These are phyloP conservation scores for Rhagium mordax DNA, from an alignment of 2,888 invertebrate genomes.

Conservation along the genomic window DNA sequence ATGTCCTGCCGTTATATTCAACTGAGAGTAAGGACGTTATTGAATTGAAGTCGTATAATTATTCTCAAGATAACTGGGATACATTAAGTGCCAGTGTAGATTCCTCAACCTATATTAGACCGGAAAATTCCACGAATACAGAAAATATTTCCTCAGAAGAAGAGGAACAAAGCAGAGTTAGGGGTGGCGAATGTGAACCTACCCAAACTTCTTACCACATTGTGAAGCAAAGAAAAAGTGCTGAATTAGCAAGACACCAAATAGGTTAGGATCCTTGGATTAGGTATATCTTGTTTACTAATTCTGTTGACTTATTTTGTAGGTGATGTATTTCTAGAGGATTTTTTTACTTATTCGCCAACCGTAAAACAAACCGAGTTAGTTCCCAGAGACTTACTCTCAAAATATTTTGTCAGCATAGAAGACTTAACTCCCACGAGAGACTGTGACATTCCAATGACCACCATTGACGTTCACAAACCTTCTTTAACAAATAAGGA, in stretches of 20 bases:
- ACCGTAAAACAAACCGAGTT: background rate
- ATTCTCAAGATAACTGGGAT: conserved; percentile 41
- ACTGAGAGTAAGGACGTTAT: conserved; percentile 34
- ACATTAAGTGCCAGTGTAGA: conserved; percentile 33
- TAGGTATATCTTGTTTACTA: background rate
- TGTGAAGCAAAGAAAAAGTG: background rate
- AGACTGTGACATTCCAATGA: conserved; percentile 40
- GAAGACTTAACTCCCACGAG: conserved; percentile 41
- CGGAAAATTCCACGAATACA: conserved; percentile 26
- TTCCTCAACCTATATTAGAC: conserved; percentile 39
- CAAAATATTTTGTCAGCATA: conserved; percentile 33
- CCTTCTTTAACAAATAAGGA: background rate
- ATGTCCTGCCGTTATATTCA: conserved; percentile 39
- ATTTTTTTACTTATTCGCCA: background rate
- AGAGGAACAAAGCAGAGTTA: conserved; percentile 30
- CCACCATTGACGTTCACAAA: conserved; percentile 14
- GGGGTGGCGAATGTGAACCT: conserved; percentile 44
- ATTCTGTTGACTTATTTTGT: background rate
- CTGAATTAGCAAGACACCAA: conserved; percentile 12
- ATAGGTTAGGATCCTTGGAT: background rate
- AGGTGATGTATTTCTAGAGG: background rate
- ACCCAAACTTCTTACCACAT: conserved; percentile 14
- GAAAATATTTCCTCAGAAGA: conserved; percentile 28
- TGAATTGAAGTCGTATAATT: conserved; percentile 42
- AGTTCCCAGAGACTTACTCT: conserved; percentile 33